Base-by-base conservation (phyloP, 1,140 invertebrate genomes). In the Cryptotermes secundus region DNA sequence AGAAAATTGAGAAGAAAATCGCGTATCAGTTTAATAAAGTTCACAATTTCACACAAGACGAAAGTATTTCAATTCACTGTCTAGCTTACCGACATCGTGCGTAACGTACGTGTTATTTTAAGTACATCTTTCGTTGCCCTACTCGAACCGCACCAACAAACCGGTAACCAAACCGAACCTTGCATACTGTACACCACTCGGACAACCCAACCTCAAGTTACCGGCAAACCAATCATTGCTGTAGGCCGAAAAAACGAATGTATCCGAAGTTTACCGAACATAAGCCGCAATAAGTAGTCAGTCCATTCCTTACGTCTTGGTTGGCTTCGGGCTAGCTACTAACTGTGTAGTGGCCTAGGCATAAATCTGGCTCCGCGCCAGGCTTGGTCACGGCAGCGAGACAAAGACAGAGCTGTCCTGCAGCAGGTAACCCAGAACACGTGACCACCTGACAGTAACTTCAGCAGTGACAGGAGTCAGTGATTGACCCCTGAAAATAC, bases 231-330 rank as follows among this genome's bases (percentile, higher is more conserved):
- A 72, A 26, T 26, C 59, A 72, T 31, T 72, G 59, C 59, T 72
- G 59, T 72, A 72, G 59, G 59, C 26, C 59, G 59, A 72, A 72
- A 26, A 72, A 72, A 72, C 59, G 59, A 72, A n/a, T n/a, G n/a
- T 72, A 72, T 31, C 59, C 59, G 59, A 72, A 26, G 59, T 72
- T 72, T 72, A n/a, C 59, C 59, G 59, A 72, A 72, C 59, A 7
- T n/a, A n/a, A 31, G 9, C 59, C 59, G 59, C 59, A 72, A 72
- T 72, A 10, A 72, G 59, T 1, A 31, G 59, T 72, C 31, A 42
- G 38, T 49, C 38, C 12, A 6, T 12, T 72, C 9, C n/a, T 72
- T 31, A 72, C n/a, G 59, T 31, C 59, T n/a, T 10, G 59, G 59
- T 72, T 72, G 59, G n/a, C 26, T 72, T 72, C 26, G n/a, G 59